These are phyloP conservation scores for Egretta garzetta DNA, from an alignment of 2,113 vertebrate genomes.

Conservation along the genomic window DNA sequence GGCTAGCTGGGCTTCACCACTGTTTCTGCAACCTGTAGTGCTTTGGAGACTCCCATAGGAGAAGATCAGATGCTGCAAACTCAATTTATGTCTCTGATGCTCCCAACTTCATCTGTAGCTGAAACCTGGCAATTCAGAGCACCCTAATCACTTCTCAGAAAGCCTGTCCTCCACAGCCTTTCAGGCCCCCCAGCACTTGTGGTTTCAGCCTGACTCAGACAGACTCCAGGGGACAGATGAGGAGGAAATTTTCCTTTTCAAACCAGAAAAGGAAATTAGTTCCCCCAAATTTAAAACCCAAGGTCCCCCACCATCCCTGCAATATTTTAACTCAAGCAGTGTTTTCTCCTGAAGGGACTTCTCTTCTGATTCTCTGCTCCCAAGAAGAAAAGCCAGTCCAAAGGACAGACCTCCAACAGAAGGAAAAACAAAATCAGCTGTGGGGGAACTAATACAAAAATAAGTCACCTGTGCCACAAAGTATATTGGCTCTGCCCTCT, in stretches of 20 bases:
- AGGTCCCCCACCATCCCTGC: not conserved
- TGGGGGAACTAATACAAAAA: not conserved
- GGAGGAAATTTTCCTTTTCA: not conserved
- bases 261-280: not conserved
- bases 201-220: not conserved
- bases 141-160: not conserved
- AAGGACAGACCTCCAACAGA: not conserved
- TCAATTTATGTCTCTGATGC: not conserved
- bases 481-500: not conserved
- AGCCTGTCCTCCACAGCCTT: not conserved
- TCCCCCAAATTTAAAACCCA: not conserved
- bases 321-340: not conserved
- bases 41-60: not conserved
- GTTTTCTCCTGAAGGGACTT: not conserved
- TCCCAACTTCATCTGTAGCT: not conserved
- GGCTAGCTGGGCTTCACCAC: not conserved
- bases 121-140: not conserved
- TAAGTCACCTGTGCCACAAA: not conserved
- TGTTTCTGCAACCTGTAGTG: not conserved
- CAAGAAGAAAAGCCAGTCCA: not conserved
- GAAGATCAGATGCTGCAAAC: not conserved
- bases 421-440: not conserved
- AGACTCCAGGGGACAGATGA: too few relatives aligned
- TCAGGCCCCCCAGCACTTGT: not conserved
- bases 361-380: not conserved